phyloP scores from a whole-genome alignment of 2,797 vertebrate species.

The Octomys mimax region DNA sequence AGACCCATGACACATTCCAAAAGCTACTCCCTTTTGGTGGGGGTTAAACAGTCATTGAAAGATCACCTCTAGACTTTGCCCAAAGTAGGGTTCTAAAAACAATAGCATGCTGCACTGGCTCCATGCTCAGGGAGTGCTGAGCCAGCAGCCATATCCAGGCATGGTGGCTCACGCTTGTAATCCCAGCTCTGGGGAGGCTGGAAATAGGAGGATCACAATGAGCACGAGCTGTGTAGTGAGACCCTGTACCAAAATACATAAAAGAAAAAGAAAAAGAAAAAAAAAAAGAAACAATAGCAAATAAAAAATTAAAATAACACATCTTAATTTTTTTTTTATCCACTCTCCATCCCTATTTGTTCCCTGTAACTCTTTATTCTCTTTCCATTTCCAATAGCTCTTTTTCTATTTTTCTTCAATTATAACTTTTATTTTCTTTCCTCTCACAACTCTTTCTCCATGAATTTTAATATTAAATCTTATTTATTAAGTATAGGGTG shows the following conservation, averaged over 20 bases:
- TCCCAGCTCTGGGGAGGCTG: too few relatives aligned
- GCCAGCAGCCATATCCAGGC: too few relatives aligned
- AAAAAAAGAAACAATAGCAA: neutral
- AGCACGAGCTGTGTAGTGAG: too few relatives aligned
- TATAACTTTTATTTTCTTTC: neutral
- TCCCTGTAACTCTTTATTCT: neutral
- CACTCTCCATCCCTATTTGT: neutral
- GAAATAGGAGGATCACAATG: too few relatives aligned
- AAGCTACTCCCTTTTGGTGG: neutral
- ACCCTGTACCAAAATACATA: too few relatives aligned
- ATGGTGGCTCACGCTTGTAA: too few relatives aligned
- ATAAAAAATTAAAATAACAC: neutral
- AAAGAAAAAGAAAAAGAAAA: too few relatives aligned
- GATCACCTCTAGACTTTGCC: neutral
- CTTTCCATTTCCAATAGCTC: neutral
- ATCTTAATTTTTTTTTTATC: neutral
- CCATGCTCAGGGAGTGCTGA: too few relatives aligned
- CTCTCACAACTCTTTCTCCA: neutral
- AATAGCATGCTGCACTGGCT: too few relatives aligned
- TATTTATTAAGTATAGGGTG: neutral
- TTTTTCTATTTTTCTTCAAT: neutral
- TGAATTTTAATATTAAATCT: neutral
- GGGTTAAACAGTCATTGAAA: neutral
- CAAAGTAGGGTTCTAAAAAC: neutral
- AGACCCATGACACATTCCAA: neutral